Evolutionary conservation across 1,140 invertebrate genomes (phyloP), one percentile per base, ranked within the genome.

Genomic region (Habropoda laboriosa): DNA sequence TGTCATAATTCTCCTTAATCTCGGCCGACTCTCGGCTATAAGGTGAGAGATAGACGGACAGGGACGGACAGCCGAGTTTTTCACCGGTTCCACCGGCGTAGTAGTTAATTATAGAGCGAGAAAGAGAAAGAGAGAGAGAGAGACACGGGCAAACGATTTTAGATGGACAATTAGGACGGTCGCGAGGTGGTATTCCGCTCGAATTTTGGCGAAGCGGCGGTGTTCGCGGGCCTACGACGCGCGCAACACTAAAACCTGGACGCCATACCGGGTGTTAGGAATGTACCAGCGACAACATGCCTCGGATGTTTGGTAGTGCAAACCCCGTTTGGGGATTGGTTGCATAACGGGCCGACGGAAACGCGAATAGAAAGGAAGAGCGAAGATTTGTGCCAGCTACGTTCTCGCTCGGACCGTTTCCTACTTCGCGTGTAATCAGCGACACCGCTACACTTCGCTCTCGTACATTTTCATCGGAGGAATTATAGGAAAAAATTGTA

Each of bases 261-360:
- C 77, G 81, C 67, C 80, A 79, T 86, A 83, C 75, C 83, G 81
- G 85, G 80, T 84, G 81, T 79, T 71, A 81, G 82, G 87, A 90
- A 89, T 89, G 88, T 84, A 82, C 81, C 75, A 87, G 70, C 68
- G 81, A 76, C 80, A 89, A 89, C 89, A 82, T 90, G 82, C 88
- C 83, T 84, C 75, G 87, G 82, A 90, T 90, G 88, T 89, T 89
- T 89, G 87, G 86, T 90, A 89, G 89, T 87, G 88, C 88, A 89
- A 89, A 84, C 79, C 85, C 88, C 81, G 87, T 85, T 89, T 86
- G 78, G 88, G 87, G 79, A 85, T 89, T 85, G 83, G 81, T 90
- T 90, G 88, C 87, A 88, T 90, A 90, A 90, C 83, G 7, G 85
- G 79, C 72, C 82, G 87, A 88, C 79, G 84, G 80, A 83, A 80